Conservation (phyloP, 2,113 vertebrate species). For the Campylomormyrus numenius region DNA sequence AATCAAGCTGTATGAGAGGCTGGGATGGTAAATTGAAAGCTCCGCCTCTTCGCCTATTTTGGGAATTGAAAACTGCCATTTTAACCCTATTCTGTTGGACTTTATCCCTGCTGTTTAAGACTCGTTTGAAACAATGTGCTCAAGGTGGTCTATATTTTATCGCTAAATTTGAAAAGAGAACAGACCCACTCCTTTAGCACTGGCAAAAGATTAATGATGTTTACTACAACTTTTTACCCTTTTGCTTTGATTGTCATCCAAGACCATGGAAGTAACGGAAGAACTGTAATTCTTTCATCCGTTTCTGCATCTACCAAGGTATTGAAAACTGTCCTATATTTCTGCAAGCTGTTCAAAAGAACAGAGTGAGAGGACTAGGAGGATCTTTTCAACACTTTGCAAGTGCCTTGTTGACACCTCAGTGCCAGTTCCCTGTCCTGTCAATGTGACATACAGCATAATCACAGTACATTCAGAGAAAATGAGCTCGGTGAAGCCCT, state of each 20-base stretch:
- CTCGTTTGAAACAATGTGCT: neutral
- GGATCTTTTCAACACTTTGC: slow-evolving; percentile 8
- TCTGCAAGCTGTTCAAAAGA: neutral
- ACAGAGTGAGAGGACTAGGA: neutral
- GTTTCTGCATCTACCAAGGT: neutral
- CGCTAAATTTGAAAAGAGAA: neutral
- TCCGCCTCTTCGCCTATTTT: neutral
- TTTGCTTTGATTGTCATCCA: neutral
- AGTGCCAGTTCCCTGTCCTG: neutral
- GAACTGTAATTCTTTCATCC: neutral
- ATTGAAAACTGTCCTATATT: neutral
- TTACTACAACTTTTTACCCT: neutral
- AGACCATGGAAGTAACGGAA: neutral
- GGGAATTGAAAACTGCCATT: neutral
- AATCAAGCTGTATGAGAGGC: neutral
- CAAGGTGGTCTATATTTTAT: neutral
- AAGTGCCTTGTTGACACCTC: neutral
- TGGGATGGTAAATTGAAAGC: neutral
- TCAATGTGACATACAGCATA: slow-evolving; percentile 11
- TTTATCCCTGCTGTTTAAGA: slow-evolving; percentile 1
- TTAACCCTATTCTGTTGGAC: neutral
- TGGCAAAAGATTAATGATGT: neutral
- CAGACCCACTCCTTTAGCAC: neutral
- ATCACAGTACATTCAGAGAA: neutral
- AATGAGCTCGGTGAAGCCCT: neutral